Conservation (phyloP, 2,797 vertebrate genomes). For the Parauchenoglanis ngamensis region DNA sequence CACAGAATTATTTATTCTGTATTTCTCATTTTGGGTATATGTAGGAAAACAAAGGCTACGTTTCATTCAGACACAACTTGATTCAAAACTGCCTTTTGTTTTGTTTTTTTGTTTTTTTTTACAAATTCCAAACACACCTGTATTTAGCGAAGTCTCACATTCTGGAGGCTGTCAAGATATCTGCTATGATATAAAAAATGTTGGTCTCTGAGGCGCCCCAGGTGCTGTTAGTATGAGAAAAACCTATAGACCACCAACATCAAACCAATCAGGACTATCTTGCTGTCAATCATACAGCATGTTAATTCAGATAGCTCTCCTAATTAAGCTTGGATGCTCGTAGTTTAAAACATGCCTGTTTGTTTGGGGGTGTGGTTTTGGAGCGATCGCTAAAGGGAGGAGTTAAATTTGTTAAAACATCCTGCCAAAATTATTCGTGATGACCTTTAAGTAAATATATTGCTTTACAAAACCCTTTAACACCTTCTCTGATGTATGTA, state of each 20-base stretch:
- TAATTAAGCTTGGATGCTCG: not conserved
- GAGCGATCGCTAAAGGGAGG: not conserved
- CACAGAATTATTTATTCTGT: not conserved
- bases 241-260: not conserved
- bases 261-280: not conserved
- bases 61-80: not conserved
- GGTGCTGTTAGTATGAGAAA: not conserved
- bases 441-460: not conserved
- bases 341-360: not conserved
- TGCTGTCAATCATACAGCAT: not conserved
- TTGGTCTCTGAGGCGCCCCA: not conserved
- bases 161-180: not conserved
- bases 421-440: not conserved
- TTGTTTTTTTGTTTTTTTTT: not conserved
- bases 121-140: conserved; percentile 15
- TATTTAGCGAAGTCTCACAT: not conserved
- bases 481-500: not conserved
- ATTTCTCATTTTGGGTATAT: not conserved
- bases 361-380: not conserved
- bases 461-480: not conserved
- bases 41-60: too few species aligned
- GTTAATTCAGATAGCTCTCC: not conserved
- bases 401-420: not conserved
- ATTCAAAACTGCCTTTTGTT: not conserved
- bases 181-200: not conserved